Percentiles rank a stretch among this genome's conserved stretches.
phyloP scores from a whole-genome alignment of 1,140 invertebrate species.

The Conus ventricosus region DNA sequence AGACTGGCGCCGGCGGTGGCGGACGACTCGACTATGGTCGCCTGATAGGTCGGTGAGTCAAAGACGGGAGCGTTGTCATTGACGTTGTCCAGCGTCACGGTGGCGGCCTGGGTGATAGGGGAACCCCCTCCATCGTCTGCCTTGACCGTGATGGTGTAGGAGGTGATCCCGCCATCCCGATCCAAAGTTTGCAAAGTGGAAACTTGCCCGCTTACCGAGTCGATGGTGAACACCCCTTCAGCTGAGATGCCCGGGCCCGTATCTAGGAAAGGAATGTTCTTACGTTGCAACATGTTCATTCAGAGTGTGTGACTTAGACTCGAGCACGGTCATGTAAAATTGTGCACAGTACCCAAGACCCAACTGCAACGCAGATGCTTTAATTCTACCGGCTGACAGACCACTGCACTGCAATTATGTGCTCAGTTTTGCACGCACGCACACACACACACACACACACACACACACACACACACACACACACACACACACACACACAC shows the following conservation, averaged over 20 bases:
- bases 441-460: not conserved
- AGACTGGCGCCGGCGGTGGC: conserved; percentile 35
- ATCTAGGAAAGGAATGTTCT: not conserved
- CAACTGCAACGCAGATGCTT: too few relatives aligned
- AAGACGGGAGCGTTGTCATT: conserved; percentile 59
- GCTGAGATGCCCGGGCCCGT: not conserved
- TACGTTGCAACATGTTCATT: too few relatives aligned
- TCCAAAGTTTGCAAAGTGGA: conserved; percentile 53
- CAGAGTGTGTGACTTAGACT: too few relatives aligned
- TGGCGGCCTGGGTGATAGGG: conserved; percentile 26
- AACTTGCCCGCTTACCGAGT: conserved; percentile 41
- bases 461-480: conserved; percentile 17
- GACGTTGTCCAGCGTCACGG: conserved; percentile 50
- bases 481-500: not conserved
- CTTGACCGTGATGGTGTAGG: conserved; percentile 49
- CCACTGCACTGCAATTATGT: too few relatives aligned
- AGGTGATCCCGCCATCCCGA: conserved; percentile 70
- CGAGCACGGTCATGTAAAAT: too few relatives aligned
- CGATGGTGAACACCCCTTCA: conserved; percentile 42
- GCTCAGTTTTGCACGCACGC: not conserved
- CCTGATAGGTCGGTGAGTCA: conserved; percentile 33
- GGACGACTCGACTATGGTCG: conserved; percentile 51
- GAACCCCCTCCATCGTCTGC: conserved; percentile 53
- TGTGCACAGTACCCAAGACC: too few relatives aligned
- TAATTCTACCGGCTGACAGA: too few relatives aligned